phyloP scores from a whole-genome alignment of 2,797 vertebrate species.

The Myioborus miniatus region DNA sequence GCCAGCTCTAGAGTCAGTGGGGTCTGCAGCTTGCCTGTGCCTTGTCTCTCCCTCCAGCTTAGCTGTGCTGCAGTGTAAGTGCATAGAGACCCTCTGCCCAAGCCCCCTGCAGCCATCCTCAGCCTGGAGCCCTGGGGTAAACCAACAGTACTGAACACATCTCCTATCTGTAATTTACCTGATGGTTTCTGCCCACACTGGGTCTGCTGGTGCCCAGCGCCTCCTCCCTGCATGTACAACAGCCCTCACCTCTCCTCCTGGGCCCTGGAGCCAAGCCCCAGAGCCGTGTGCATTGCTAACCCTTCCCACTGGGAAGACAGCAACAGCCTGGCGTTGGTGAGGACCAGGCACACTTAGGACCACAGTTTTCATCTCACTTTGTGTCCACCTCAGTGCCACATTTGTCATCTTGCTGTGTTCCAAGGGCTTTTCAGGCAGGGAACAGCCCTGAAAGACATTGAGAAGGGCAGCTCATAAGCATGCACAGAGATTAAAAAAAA shows the following conservation, averaged over 20 bases:
- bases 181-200: rapidly evolving
- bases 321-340: rapidly evolving
- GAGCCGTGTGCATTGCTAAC: rapidly evolving
- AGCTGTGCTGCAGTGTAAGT: rapidly evolving
- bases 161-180: rapidly evolving
- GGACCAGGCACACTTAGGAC: neutral
- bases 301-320: neutral
- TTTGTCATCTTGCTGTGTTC: neutral
- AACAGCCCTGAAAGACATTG: neutral
- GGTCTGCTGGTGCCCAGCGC: too few species aligned
- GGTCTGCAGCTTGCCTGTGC: neutral
- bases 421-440: neutral
- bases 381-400: neutral
- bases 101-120: neutral
- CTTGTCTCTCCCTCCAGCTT: neutral
- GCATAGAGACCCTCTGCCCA: neutral
- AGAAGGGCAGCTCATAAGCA: neutral
- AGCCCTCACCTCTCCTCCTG: neutral
- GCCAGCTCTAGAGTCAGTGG: neutral
- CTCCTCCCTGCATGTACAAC: neutral
- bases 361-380: neutral
- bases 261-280: neutral
- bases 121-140: neutral
- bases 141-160: rapidly evolving
- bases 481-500: neutral